phyloP scores from a whole-genome alignment of 2,888 invertebrate species.

The Subacronicta megacephala region DNA sequence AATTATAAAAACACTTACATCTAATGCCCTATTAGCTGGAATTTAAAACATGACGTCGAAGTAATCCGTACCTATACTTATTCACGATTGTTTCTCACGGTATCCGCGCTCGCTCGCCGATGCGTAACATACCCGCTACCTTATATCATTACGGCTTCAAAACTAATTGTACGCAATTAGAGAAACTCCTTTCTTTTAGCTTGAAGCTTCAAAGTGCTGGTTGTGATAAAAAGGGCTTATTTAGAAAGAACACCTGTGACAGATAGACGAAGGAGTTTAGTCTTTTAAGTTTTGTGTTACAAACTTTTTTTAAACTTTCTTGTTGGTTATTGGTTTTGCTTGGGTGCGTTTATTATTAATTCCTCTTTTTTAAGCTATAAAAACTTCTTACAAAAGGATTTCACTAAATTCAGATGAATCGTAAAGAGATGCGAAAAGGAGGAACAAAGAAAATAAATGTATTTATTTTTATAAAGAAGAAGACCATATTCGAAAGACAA shows the following conservation, averaged over 20 bases:
- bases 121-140: constrained; percentile 52
- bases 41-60: constrained; percentile 32
- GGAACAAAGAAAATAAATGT: too few relatives aligned
- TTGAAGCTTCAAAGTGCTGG: constrained; percentile 31
- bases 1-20: too few relatives aligned
- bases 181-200: constrained; percentile 38
- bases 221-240: constrained; percentile 33
- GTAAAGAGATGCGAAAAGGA: too few relatives aligned
- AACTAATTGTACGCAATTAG: constrained; percentile 53
- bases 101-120: constrained; percentile 41
- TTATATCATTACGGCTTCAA: constrained; percentile 51
- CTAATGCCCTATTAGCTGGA: constrained; percentile 5
- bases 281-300: constrained; percentile 11
- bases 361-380: too few relatives aligned
- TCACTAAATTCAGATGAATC: too few relatives aligned
- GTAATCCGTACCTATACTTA: constrained; percentile 29
- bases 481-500: too few relatives aligned
- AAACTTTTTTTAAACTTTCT: neutral
- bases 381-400: too few relatives aligned
- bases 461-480: too few relatives aligned
- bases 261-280: neutral
- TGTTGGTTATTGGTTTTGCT: neutral
- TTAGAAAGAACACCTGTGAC: constrained; percentile 26
- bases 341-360: too few relatives aligned
- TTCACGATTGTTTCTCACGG: constrained; percentile 53